Evolutionary conservation across 2,888 invertebrate genomes (phyloP).

Genomic region (Dascillus cervinus): DNA sequence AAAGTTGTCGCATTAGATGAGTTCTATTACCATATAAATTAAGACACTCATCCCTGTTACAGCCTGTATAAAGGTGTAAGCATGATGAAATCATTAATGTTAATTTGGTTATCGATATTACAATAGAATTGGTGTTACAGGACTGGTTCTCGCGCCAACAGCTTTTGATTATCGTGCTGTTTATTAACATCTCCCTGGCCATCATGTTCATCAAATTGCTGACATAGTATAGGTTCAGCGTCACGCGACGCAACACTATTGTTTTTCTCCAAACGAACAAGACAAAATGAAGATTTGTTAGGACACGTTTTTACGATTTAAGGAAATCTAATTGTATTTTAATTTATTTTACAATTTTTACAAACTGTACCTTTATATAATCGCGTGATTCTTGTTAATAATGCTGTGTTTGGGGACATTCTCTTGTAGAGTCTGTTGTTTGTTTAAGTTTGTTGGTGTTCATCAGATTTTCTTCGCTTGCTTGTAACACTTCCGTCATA

Average conservation of each 20-base stretch:
- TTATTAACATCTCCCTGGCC: slow-evolving; percentile 90
- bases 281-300: too few relatives aligned
- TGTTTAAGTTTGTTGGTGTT: slow-evolving; percentile 26
- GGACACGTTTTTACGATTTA: too few relatives aligned
- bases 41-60: too few relatives aligned
- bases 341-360: slow-evolving; percentile 10
- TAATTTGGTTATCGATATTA: too few relatives aligned
- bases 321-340: too few relatives aligned
- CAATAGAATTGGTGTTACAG: slow-evolving; percentile 61
- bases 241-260: slow-evolving; percentile 29
- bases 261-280: too few relatives aligned
- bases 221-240: slow-evolving; percentile 71
- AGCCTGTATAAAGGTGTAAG: too few relatives aligned
- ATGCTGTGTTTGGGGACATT: slow-evolving; percentile 36
- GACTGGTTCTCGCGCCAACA: slow-evolving; percentile 96
- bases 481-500: slow-evolving; percentile 4
- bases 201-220: slow-evolving; percentile 93
- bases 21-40: too few relatives aligned
- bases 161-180: slow-evolving; percentile 85
- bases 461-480: slow-evolving; percentile 28
- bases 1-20: too few relatives aligned
- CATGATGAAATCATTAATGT: too few relatives aligned
- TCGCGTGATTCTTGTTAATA: slow-evolving; percentile 25
- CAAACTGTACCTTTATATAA: slow-evolving; percentile 20
- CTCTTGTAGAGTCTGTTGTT: slow-evolving; percentile 41